Base-by-base conservation (phyloP, 2,888 invertebrate species). In the Lacanobia wlatinum region DNA sequence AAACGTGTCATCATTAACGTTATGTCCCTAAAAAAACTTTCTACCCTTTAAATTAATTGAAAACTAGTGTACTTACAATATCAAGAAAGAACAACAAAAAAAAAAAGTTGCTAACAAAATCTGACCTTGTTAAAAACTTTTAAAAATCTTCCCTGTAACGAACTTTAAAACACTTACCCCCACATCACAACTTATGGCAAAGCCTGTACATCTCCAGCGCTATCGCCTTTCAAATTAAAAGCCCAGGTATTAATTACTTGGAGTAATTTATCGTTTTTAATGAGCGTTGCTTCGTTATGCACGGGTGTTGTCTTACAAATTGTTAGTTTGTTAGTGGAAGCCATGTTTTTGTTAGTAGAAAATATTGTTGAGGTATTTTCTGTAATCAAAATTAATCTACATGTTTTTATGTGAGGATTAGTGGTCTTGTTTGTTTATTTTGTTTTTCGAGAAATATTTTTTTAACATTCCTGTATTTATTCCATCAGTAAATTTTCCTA, bases 221-320 rank as follows among this genome's bases (percentile, higher is more conserved):
- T 68, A 80, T 88, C 83, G n/a, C 14, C 66, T 88, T 85, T 79
- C 88, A 85, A 88, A 88, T 88, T 87, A 87, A 86, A 85, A 83
- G 65, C 84, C 58, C 65, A 80, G 85, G 84, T 88, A 83, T 88
- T 81, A 81, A 85, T 88, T 82, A 84, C 85, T 82, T 62, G 16
- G 68, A 83, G 83, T 84, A 79, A 85, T 80, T 85, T 84, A 82
- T 85, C 77, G 84, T 77, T 85, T 87, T 83, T 87, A 87, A 87
- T 87, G 86, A 87, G 83, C 62, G 61, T 46, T 43, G 62, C 34
- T 86, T 78, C 85, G 76, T 84, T 83, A 87, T 84, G 78, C 81
- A 84, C 62, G 63, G 76, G 81, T 82, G 61, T 85, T 61, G 43
- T 52, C n/a, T 85, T 84, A 76, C 70, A 66, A 16, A 61, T 70